These are phyloP conservation scores for Diceros bicornis DNA, from an alignment of 2,797 vertebrate species.

Conservation along the genomic window DNA sequence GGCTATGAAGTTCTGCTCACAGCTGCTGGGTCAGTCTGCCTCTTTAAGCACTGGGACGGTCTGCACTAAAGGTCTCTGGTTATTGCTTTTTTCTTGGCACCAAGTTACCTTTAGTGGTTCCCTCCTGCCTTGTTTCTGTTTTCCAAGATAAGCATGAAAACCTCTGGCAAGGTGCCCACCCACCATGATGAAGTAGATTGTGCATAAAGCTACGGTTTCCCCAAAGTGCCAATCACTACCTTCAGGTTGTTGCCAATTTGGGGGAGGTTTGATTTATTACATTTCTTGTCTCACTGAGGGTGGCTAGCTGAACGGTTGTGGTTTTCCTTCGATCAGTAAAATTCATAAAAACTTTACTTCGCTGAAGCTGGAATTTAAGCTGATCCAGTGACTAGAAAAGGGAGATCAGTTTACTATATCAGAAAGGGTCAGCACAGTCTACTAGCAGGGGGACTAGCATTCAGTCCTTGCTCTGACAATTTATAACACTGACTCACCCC, in stretches of 20 bases:
- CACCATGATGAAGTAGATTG: not conserved
- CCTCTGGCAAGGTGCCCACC: not conserved
- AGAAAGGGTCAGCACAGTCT: not conserved
- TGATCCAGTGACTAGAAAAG: not conserved
- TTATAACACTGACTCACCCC: not conserved
- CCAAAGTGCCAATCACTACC: not conserved
- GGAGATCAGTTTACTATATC: not conserved
- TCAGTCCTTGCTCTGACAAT: no score
- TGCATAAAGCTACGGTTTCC: not conserved
- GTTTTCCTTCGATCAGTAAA: conserved; percentile 13
- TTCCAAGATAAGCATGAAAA: not conserved
- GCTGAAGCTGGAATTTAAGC: not conserved
- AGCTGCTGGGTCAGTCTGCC: not conserved
- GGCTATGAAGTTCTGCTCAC: not conserved
- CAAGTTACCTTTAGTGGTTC: not conserved
- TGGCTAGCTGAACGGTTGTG: not conserved
- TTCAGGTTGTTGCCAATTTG: not conserved
- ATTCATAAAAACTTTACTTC: not conserved
- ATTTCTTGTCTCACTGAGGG: not conserved
- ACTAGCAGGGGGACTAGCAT: not conserved
- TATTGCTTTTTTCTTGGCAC: not conserved
- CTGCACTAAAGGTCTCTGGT: not conserved
- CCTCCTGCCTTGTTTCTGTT: not conserved
- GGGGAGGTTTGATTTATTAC: not conserved
- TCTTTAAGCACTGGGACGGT: not conserved